Evolutionary conservation across 2,113 vertebrate species (phyloP).

Genomic region (Pseudopodoces humilis): DNA sequence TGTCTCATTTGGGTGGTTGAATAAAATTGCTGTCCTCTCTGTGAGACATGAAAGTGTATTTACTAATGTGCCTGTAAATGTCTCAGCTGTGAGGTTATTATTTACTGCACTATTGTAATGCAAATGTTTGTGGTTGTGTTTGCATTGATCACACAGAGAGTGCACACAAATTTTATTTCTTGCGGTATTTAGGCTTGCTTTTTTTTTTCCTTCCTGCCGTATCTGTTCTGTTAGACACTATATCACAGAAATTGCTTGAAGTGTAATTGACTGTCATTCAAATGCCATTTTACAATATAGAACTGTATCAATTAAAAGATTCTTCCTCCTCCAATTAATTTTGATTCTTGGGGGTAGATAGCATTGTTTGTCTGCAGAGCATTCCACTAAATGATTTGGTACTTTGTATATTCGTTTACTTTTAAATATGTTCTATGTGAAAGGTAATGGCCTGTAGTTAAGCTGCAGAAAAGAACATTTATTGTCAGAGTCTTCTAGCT

Average conservation of each 20-base stretch:
- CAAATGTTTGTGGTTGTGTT: conserved; percentile 42
- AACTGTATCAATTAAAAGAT: background rate
- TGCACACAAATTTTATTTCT: conserved; percentile 19
- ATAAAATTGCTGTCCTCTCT: background rate
- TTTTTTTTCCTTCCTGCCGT: background rate
- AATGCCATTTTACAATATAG: background rate
- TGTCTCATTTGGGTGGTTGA: background rate
- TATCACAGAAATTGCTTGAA: background rate
- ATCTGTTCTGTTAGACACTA: background rate
- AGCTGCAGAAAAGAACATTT: background rate
- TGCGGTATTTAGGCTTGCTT: background rate
- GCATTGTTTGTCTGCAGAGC: background rate
- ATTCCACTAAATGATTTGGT: background rate
- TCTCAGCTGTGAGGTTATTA: conserved; percentile 23
- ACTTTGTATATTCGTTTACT: background rate
- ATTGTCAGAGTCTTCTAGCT: background rate
- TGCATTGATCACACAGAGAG: conserved; percentile 4
- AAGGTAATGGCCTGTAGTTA: background rate
- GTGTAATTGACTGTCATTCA: conserved; percentile 13
- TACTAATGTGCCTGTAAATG: conserved; percentile 1
- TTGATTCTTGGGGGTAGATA: background rate
- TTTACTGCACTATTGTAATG: conserved; percentile 52
- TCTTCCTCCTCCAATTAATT: background rate
- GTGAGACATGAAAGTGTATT: background rate
- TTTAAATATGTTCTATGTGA: background rate